These are phyloP conservation scores for Lateolabrax maculatus DNA, from an alignment of 2,797 vertebrate species.

Conservation along the genomic window DNA sequence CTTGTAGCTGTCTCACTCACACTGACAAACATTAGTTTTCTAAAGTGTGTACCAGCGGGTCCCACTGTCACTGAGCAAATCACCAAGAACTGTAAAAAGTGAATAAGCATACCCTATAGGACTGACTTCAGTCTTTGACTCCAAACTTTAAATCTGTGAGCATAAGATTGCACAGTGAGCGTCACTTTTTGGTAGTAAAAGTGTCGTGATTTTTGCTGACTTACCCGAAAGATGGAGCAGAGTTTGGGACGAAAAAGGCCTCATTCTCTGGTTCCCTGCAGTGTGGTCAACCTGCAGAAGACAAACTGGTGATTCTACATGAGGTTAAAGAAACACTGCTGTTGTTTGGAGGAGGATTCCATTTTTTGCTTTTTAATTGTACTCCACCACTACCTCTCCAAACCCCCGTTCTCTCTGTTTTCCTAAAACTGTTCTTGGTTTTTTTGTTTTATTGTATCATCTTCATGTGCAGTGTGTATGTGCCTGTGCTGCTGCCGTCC, in stretches of 20 bases:
- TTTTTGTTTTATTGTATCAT: background rate
- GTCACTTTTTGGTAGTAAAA: background rate
- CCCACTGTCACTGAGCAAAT: slow-evolving; percentile 23
- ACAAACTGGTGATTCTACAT: background rate
- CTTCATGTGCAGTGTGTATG: slow-evolving; percentile 10
- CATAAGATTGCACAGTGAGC: background rate
- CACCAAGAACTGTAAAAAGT: background rate
- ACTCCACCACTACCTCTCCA: background rate
- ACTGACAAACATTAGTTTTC: slow-evolving; percentile 14
- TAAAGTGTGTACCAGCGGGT: slow-evolving; percentile 11
- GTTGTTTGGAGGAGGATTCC: background rate
- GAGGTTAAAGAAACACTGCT: background rate
- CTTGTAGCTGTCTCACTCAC: background rate
- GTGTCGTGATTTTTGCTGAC: slow-evolving; percentile 15
- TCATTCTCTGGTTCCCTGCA: background rate
- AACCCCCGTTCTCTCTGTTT: background rate
- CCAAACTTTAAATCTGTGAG: background rate
- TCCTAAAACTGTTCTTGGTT: background rate
- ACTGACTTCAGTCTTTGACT: too few species aligned
- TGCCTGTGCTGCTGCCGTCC: slow-evolving; percentile 1
- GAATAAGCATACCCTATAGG: background rate
- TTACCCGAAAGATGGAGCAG: background rate
- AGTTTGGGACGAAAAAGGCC: background rate
- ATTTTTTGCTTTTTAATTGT: background rate
- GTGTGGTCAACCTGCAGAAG: slow-evolving; percentile 7